Evolutionary conservation across 2,888 invertebrate genomes (phyloP).

Genomic region (Atethmia centrago): DNA sequence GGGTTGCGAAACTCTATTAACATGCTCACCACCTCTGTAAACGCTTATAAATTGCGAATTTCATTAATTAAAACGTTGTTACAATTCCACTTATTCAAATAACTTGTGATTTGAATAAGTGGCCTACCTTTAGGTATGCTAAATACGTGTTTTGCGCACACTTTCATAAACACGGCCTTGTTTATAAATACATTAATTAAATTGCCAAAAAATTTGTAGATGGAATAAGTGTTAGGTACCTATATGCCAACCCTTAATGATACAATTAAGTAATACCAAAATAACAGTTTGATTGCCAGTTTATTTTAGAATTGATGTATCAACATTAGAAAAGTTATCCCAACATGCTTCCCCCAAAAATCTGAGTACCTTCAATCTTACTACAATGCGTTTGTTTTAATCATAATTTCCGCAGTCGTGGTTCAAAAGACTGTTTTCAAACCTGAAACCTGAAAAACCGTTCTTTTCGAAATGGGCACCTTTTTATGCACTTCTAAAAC

Average conservation of each 20-base stretch:
- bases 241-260: neutral
- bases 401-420: neutral
- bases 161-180: slow-evolving; percentile 32
- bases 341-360: neutral
- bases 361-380: neutral
- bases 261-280: slow-evolving; percentile 7
- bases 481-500: slow-evolving; percentile 59
- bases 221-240: neutral
- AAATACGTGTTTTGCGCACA: slow-evolving; percentile 49
- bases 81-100: slow-evolving; percentile 57
- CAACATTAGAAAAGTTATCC: neutral
- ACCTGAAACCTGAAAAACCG: slow-evolving; percentile 9
- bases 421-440: neutral
- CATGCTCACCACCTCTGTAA: slow-evolving; percentile 67
- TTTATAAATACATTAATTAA: slow-evolving; percentile 46
- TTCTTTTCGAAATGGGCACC: slow-evolving; percentile 25
- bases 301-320: neutral
- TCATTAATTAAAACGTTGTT: slow-evolving; percentile 59
- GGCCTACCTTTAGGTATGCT: slow-evolving; percentile 43
- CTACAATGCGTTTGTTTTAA: neutral
- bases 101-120: slow-evolving; percentile 49
- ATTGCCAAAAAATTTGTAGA: slow-evolving; percentile 25
- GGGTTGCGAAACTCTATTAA: slow-evolving; percentile 82
- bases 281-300: neutral
- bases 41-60: slow-evolving; percentile 68